phyloP scores from a whole-genome alignment of 2,888 invertebrate genomes.

The Cylindroiulus punctatus region DNA sequence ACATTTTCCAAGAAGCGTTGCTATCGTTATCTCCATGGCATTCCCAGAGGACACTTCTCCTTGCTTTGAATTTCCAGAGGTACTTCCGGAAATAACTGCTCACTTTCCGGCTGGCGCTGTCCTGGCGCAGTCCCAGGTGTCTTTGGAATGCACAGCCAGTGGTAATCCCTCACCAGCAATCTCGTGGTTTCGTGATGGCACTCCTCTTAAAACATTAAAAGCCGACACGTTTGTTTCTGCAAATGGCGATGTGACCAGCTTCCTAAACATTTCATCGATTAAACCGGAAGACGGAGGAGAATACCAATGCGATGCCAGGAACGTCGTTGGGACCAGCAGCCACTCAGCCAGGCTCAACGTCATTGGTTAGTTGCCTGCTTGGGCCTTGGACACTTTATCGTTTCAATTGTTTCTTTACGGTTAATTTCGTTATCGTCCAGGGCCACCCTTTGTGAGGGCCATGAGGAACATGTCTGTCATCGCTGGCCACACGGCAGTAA shows the following conservation, averaged over 20 bases:
- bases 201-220: background rate
- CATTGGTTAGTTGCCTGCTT: constrained; percentile 55
- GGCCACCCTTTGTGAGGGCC: constrained; percentile 60
- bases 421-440: constrained; percentile 57
- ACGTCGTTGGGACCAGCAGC: constrained; percentile 45
- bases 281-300: constrained; percentile 53
- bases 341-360: constrained; percentile 52
- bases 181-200: constrained; percentile 48
- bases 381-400: background rate
- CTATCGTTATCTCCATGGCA: background rate
- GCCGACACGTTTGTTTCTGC: constrained; percentile 28
- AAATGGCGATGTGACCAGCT: constrained; percentile 53
- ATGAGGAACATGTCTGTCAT: constrained; percentile 61
- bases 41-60: background rate
- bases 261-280: constrained; percentile 52
- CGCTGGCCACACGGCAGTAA: constrained; percentile 62
- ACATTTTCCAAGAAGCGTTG: background rate
- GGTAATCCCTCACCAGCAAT: constrained; percentile 54
- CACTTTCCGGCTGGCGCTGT: constrained; percentile 53
- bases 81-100: constrained; percentile 50
- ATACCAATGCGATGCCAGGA: constrained; percentile 52
- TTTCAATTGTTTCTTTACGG: background rate
- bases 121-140: constrained; percentile 49
- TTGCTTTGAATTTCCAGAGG: constrained; percentile 49
- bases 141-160: constrained; percentile 53